These are phyloP conservation scores for Drosophila quadrilineata DNA, from an alignment of 1,140 invertebrate species.

Conservation along the genomic window DNA sequence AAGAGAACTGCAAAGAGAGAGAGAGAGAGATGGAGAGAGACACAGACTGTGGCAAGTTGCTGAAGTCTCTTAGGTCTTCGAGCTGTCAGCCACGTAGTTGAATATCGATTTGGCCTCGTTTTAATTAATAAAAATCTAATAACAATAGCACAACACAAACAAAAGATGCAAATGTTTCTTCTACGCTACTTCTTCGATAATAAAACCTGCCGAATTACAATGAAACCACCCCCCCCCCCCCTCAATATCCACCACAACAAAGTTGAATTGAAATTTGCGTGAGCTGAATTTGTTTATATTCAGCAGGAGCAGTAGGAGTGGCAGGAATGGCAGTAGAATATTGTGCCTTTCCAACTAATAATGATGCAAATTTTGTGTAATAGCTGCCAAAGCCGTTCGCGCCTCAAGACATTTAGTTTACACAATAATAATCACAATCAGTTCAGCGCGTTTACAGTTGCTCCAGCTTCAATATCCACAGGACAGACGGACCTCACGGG, in stretches of 20 bases:
- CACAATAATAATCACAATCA: constrained; percentile 60
- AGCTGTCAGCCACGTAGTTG: constrained; percentile 40
- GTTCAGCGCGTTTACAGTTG: constrained; percentile 12
- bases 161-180: constrained; percentile 60
- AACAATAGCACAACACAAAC: constrained; percentile 38
- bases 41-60: not conserved
- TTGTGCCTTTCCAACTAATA: constrained; percentile 59
- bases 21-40: too few relatives aligned
- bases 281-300: constrained; percentile 47
- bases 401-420: constrained; percentile 57
- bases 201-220: constrained; percentile 16
- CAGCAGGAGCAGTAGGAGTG: too few relatives aligned
- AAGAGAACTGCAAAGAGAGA: too few relatives aligned
- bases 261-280: constrained; percentile 35
- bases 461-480: constrained; percentile 30
- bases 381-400: constrained; percentile 38
- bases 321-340: too few relatives aligned
- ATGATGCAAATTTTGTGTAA: constrained; percentile 72
- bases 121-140: constrained; percentile 70
- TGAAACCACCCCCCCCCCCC: not conserved
- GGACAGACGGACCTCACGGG: not conserved
- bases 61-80: too few relatives aligned
- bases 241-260: not conserved
- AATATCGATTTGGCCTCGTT: constrained; percentile 63
- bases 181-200: too few relatives aligned